Conservation (phyloP, 2,888 invertebrate genomes). For the Tachina grossa region DNA sequence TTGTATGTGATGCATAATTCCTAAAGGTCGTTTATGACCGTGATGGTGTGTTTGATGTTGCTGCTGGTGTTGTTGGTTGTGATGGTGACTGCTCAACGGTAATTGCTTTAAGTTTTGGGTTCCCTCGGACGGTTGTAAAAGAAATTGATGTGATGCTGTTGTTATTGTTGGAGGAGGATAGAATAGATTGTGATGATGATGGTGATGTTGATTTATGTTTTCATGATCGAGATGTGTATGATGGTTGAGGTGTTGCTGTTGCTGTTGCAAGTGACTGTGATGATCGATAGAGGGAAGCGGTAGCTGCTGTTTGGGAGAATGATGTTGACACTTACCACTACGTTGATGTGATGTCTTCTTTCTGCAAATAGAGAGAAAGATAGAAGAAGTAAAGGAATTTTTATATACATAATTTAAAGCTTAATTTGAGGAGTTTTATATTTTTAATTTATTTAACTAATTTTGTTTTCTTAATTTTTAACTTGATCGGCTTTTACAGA, state of each 20-base stretch:
- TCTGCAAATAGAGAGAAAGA: conserved; percentile 73
- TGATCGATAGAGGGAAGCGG: conserved; percentile 76
- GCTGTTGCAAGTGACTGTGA: conserved; percentile 70
- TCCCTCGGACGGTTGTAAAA: conserved; percentile 67
- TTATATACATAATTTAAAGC: not conserved
- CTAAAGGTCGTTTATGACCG: conserved; percentile 32
- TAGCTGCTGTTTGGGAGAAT: conserved; percentile 75
- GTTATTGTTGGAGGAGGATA: conserved; percentile 68
- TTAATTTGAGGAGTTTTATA: too few relatives aligned
- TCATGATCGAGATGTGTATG: conserved; percentile 61
- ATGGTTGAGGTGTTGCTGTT: conserved; percentile 72
- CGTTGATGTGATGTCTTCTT: conserved; percentile 82
- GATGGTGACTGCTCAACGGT: conserved; percentile 73
- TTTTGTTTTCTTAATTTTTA: too few relatives aligned
- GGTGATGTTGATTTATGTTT: conserved; percentile 61
- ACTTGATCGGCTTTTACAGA: too few relatives aligned
- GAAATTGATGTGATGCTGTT: conserved; percentile 68
- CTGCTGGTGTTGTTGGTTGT: conserved; percentile 47
- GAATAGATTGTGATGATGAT: conserved; percentile 64
- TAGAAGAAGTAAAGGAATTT: conserved; percentile 5
- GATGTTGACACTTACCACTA: conserved; percentile 81
- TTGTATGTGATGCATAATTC: conserved; percentile 46
- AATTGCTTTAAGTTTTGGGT: conserved; percentile 70
- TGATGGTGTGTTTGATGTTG: conserved; percentile 41
- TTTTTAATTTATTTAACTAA: too few relatives aligned